Evolutionary conservation across 2,888 invertebrate genomes (phyloP).

Genomic region (Nineta flava): DNA sequence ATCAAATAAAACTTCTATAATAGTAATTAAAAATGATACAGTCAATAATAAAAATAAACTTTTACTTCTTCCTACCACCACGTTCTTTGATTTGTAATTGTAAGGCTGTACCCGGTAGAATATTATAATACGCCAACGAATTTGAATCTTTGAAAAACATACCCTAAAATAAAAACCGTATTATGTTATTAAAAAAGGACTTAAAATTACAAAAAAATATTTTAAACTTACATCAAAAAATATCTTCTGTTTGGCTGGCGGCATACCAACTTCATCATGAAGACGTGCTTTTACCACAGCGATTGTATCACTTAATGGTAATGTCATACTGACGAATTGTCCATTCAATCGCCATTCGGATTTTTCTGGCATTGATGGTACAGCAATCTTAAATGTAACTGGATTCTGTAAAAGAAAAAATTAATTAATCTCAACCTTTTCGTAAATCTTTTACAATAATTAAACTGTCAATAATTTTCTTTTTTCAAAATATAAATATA

Average conservation of each 20-base stretch:
- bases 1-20: no score
- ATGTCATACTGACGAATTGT: slow-evolving; percentile 60
- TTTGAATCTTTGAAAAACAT: slow-evolving; percentile 97
- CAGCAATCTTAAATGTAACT: slow-evolving; percentile 64
- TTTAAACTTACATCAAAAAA: slow-evolving; percentile 61
- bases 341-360: slow-evolving; percentile 92
- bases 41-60: neutral
- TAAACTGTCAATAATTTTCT: neutral
- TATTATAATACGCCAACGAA: slow-evolving; percentile 89
- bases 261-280: slow-evolving; percentile 76
- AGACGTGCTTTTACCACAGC: slow-evolving; percentile 76
- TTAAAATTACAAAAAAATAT: neutral
- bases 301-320: slow-evolving; percentile 66
- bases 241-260: slow-evolving; percentile 92
- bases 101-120: slow-evolving; percentile 67
- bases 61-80: slow-evolving; percentile 91
- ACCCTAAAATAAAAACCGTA: slow-evolving; percentile 45
- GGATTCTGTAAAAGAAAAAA: slow-evolving; percentile 37
- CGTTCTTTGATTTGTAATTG: slow-evolving; percentile 91
- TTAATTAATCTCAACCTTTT: neutral
- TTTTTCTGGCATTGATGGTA: slow-evolving; percentile 76
- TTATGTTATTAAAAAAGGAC: neutral
- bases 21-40: no score
- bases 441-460: neutral
- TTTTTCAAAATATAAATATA: neutral